Evolutionary conservation across 2,113 vertebrate species (phyloP), one percentile per base, ranked within the genome.

Genomic region (Sisor rabdophorus): DNA sequence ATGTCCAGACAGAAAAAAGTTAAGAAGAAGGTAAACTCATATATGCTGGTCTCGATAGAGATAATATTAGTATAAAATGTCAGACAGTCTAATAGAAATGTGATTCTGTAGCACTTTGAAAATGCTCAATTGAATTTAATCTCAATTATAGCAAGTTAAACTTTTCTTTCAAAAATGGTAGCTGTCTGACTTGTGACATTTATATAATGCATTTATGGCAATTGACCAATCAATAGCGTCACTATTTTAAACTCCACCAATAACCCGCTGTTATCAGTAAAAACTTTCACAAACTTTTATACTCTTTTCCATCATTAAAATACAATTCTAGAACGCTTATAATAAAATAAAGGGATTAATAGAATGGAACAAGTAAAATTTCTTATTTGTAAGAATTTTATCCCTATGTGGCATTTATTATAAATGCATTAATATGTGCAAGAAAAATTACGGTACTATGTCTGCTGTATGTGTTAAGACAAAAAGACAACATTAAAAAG

Each of bases 61-160:
- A 69, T 28, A 10, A 69, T 24, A 69, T 52, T 69, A 52, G 24
- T 52, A 13, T 30, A 52, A 28, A 52, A 28, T 30, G 65, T 30
- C 65, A 69, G 64, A 67, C 64, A 67, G 26, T 69, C 24, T 30
- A 52, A 47, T 69, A 50, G 24, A 52, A 69, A 69, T 20, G 47
- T 20, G 26, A 52, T 50, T 52, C 16, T 52, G 47, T 19, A 69
- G 30, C 65, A 69, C 65, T 69, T 24, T 52, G 65, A 52, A 17
- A 69, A 69, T 4, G 0, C 16, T 11, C 10, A 30, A 50, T 69
- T 17, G 19, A 17, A 69, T 69, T 69, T 28, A 12, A 52, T 50
- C 65, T 69, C 40, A 67, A 17, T 48, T 67, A 67, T 26, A 48
- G 63, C n/a, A n/a, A 50, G 47, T 50, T 28, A 52, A 52, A 28